phyloP scores from a whole-genome alignment of 2,113 vertebrate genomes.

The Zootoca vivipara region DNA sequence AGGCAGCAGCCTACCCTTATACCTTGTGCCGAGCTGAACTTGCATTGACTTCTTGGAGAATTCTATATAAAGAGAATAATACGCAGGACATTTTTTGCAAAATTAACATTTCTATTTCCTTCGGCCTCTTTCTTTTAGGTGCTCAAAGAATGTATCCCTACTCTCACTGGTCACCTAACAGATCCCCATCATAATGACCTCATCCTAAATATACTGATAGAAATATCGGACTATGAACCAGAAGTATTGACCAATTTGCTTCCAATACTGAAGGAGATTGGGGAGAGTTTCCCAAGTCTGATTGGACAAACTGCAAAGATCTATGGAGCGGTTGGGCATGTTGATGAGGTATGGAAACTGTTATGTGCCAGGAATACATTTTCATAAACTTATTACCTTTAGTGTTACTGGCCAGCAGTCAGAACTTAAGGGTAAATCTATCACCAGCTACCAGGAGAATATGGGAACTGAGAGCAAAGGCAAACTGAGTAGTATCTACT shows the following conservation, averaged over 20 bases:
- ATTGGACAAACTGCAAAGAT: slow-evolving; percentile 88
- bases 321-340: slow-evolving; percentile 87
- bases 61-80: slow-evolving; percentile 33
- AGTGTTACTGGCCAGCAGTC: neutral
- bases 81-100: slow-evolving; percentile 9
- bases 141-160: slow-evolving; percentile 83
- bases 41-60: slow-evolving; percentile 28
- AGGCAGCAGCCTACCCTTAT: slow-evolving; percentile 28
- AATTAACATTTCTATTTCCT: neutral
- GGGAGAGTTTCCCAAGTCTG: slow-evolving; percentile 79
- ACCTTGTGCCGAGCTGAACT: slow-evolving; percentile 59
- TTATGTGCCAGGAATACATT: neutral
- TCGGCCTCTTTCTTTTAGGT: slow-evolving; percentile 72
- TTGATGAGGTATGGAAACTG: slow-evolving; percentile 81
- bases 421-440: neutral
- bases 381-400: neutral
- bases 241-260: slow-evolving; percentile 80
- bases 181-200: slow-evolving; percentile 81
- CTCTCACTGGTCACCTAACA: slow-evolving; percentile 77
- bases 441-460: neutral
- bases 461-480: neutral
- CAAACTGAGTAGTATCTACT: neutral
- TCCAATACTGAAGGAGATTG: slow-evolving; percentile 77
- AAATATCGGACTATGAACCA: slow-evolving; percentile 85
- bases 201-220: slow-evolving; percentile 81